These are phyloP conservation scores for Coleophora flavipennella DNA, from an alignment of 2,888 invertebrate genomes.

Conservation along the genomic window DNA sequence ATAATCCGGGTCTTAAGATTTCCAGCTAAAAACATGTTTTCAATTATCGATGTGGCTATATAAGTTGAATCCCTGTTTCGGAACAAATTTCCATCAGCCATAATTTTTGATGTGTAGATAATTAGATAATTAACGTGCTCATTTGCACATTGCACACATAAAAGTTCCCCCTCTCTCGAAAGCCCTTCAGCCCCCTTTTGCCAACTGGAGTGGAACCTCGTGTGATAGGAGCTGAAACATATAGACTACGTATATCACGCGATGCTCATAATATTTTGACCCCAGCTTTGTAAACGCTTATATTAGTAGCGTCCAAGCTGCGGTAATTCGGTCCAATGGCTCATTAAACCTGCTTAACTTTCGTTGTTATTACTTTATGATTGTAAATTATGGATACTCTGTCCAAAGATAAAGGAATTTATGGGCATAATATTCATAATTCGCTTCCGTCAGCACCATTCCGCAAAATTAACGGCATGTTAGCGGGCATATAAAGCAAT, in stretches of 20 bases:
- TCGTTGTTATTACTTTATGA: conserved; percentile 47
- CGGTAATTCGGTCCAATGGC: conserved; percentile 40
- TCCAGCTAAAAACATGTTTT: too few relatives aligned
- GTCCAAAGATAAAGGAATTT: conserved; percentile 39
- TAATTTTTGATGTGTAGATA: conserved; percentile 12
- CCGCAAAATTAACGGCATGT: conserved; percentile 38
- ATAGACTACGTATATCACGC: conserved; percentile 26
- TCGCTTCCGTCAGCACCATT: conserved; percentile 33
- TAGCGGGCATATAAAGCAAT: conserved; percentile 32
- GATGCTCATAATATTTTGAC: conserved; percentile 23
- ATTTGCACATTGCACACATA: conserved; percentile 16
- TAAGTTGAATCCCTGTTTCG: too few relatives aligned
- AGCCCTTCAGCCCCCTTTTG: conserved; percentile 25
- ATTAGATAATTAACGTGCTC: conserved; percentile 15
- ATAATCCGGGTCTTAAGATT: conserved; percentile 33
- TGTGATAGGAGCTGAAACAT: too few relatives aligned
- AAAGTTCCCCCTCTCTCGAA: conserved; percentile 22
- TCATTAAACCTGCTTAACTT: conserved; percentile 49
- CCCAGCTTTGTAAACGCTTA: conserved; percentile 29
- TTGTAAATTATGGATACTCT: conserved; percentile 44
- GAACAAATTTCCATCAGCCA: too few relatives aligned
- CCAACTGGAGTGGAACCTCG: conserved; percentile 36
- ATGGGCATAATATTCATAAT: conserved; percentile 45
- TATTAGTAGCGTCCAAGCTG: conserved; percentile 28
- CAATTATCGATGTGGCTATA: too few relatives aligned